Base-by-base conservation (phyloP, 2,113 vertebrate species). In the Neolamprologus ventralis region DNA sequence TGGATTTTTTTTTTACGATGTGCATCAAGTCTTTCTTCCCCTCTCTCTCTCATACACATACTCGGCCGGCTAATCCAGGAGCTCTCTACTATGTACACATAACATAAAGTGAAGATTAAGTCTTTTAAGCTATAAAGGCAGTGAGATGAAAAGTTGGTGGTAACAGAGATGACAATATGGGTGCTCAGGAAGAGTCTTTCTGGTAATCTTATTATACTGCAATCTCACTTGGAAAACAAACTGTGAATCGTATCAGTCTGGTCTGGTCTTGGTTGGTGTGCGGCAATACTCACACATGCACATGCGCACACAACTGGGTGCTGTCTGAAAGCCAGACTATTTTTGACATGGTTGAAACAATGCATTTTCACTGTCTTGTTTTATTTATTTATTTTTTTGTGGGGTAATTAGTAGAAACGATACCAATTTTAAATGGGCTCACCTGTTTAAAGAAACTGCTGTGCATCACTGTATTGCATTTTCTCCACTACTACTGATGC, bases 101-200 rank as follows among this genome's bases (percentile, higher is more conserved):
- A 92, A 89, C 87, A 89, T 91, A 89, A 94, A 87, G 37, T 78
- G 87, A 75, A 84, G 90, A 92, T 93, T 91, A 93, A 79, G 42
- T 55, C 33, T 86, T 45, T 82, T 80, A 81, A 88, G 53, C 65
- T 81, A 73, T 68, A 87, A 92, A 90, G 65, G 88, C 86, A 75
- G 63, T 1, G 73, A 84, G 86, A 85, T 90, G 88, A 92, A 91
- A 83, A 90, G 81, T 85, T 82, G 81, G 55, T 83, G 82, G 26
- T 40, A 51, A 58, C 31, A 26, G 57, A 91, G 82, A 87, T 47
- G 57, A 51, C 21, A 71, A 80, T 6, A 55, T 35, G 51, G 80
- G 73, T 82, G 85, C 84, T 89, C 63, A 21, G 63, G 63, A 84
- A 83, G 82, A 82, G 73, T 81, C 81, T 91, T 51, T 73, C 12